A percentile compares a stretch with the other conserved stretches of the same genome.
Evolutionary conservation across 2,797 vertebrate species (phyloP).

Genomic region (Pipistrellus pipistrellus): DNA sequence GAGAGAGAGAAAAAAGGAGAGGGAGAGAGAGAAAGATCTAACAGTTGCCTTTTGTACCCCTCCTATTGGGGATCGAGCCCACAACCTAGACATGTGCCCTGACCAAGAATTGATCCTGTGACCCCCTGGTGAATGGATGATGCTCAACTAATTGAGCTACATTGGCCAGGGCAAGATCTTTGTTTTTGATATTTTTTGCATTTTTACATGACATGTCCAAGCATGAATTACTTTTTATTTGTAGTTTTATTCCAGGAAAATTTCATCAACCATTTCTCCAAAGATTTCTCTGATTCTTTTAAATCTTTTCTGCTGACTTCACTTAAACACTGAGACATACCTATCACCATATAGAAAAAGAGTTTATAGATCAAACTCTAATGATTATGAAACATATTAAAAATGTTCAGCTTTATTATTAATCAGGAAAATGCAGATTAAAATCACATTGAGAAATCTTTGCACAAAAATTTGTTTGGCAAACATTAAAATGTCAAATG

Average conservation of each 20-base stretch:
- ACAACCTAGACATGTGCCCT: no score
- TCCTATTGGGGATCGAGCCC: no score
- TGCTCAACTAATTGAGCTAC: no score
- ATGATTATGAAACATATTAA: conserved; percentile 1
- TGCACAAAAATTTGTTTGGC: background rate
- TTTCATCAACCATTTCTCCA: conserved; percentile 31
- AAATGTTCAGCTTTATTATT: background rate
- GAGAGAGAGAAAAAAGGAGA: no score
- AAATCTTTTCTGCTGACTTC: background rate
- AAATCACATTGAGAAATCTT: conserved; percentile 2
- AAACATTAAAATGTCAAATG: conserved; percentile 41
- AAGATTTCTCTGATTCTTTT: conserved; percentile 21
- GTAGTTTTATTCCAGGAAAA: conserved; percentile 35
- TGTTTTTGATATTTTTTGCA: conserved; percentile 6
- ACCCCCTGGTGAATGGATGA: no score
- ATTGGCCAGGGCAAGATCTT: no score
- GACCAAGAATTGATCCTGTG: no score
- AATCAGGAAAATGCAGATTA: conserved; percentile 51
- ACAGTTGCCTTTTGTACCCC: no score
- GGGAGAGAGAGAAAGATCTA: no score
- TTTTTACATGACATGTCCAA: conserved; percentile 1
- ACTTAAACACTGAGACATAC: background rate
- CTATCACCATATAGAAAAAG: background rate
- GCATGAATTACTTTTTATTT: conserved; percentile 14
- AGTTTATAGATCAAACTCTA: conserved; percentile 24